Percentiles rank a stretch among this genome's conserved stretches.
phyloP scores from a whole-genome alignment of 2,888 invertebrate species.

The Amphipoea lucens region DNA sequence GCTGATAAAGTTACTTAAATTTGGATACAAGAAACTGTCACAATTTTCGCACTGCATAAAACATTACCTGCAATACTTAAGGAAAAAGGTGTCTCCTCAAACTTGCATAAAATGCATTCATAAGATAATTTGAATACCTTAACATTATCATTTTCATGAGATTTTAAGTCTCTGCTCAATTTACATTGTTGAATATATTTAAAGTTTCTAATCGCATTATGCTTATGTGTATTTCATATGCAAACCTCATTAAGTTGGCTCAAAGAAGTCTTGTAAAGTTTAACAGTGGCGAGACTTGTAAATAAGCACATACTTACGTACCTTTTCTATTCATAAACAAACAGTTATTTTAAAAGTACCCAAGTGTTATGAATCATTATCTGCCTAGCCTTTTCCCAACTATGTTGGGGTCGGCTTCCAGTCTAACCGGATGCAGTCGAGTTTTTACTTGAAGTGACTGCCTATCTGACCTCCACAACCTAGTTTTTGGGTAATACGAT shows the following conservation, averaged over 20 bases:
- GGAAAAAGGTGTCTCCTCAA: neutral
- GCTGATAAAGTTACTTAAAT: neutral
- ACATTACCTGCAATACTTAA: neutral
- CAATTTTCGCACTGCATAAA: neutral
- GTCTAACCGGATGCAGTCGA: no score
- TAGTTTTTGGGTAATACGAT: no score
- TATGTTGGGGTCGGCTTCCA: no score
- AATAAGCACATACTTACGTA: neutral
- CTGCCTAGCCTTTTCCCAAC: no score
- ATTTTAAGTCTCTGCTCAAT: constrained; percentile 30
- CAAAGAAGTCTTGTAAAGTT: constrained; percentile 33
- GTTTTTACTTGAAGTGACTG: no score
- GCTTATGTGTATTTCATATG: constrained; percentile 45
- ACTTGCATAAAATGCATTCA: constrained; percentile 41
- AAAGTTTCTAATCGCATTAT: constrained; percentile 49
- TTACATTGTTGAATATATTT: constrained; percentile 52
- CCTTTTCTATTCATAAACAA: neutral
- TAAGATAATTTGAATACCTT: constrained; percentile 44
- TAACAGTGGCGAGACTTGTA: neutral
- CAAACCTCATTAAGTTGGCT: constrained; percentile 37
- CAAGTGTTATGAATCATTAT: no score
- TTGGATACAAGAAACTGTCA: neutral
- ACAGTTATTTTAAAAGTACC: neutral
- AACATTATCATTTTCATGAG: constrained; percentile 49
- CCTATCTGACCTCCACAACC: no score